phyloP scores from a whole-genome alignment of 2,888 invertebrate species.

The Phaedon cochleariae region DNA sequence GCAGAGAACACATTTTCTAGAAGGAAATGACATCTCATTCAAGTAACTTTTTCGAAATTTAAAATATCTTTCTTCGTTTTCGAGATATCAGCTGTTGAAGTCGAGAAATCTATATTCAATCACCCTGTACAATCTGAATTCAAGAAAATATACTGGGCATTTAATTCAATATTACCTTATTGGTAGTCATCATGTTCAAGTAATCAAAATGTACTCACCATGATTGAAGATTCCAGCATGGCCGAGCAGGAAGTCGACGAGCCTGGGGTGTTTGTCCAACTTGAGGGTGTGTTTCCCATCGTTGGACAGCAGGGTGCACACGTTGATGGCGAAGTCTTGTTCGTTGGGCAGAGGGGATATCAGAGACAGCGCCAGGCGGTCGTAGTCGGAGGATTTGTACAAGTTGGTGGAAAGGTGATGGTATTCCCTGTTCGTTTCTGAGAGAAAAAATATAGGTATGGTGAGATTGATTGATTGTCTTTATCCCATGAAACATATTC shows the following conservation, averaged over 20 bases:
- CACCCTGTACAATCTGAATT: too few species aligned
- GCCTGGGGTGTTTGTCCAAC: constrained; percentile 83
- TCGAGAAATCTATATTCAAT: too few species aligned
- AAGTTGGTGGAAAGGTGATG: constrained; percentile 74
- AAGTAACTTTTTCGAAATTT: too few species aligned
- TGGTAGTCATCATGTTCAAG: too few species aligned
- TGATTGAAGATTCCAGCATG: constrained; percentile 95
- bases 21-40: too few species aligned
- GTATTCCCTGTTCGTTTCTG: constrained; percentile 70
- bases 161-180: too few species aligned
- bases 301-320: constrained; percentile 93
- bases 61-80: too few species aligned
- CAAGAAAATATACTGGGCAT: too few species aligned
- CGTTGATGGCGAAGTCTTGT: constrained; percentile 97
- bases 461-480: too few species aligned
- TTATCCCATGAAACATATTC: too few species aligned
- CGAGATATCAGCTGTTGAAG: too few species aligned
- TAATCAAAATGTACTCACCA: constrained; percentile 76
- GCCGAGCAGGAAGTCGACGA: constrained; percentile 88
- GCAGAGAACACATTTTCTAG: too few species aligned
- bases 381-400: constrained; percentile 79
- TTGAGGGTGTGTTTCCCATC: constrained; percentile 91
- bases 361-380: constrained; percentile 88
- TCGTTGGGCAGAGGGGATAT: constrained; percentile 98
- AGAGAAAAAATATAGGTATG: constrained; percentile 45